phyloP scores from a whole-genome alignment of 2,797 vertebrate genomes.

The Sparus aurata region DNA sequence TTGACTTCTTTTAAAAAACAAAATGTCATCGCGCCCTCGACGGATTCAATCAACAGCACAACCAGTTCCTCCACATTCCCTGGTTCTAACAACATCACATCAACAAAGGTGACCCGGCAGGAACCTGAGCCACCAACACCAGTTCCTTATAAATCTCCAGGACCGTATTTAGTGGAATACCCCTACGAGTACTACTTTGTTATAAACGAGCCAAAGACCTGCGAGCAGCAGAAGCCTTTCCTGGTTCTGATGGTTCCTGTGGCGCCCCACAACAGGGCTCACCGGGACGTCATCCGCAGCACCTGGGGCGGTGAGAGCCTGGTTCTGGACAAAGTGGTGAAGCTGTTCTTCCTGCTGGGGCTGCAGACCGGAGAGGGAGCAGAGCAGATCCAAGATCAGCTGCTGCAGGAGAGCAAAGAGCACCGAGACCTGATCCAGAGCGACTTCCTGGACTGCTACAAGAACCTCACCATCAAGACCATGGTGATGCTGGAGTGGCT shows the following conservation, averaged over 20 bases:
- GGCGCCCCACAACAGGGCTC: conserved; percentile 27
- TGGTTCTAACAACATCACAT: background rate
- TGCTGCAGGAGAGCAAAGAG: conserved; percentile 68
- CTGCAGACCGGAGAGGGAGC: background rate
- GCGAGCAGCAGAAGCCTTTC: conserved; percentile 64
- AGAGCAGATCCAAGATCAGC: conserved; percentile 32
- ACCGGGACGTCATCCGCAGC: conserved; percentile 63
- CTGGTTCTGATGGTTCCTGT: conserved; percentile 79
- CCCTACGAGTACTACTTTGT: conserved; percentile 76
- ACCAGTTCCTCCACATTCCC: rapidly evolving
- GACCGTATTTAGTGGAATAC: conserved; percentile 72
- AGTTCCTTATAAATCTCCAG: conserved; percentile 54
- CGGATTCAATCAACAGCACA: no score
- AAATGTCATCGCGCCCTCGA: no score
- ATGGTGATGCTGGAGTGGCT: conserved; percentile 84
- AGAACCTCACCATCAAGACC: conserved; percentile 85
- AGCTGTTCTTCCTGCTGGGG: conserved; percentile 83
- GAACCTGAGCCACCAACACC: background rate
- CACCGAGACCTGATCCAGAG: conserved; percentile 80
- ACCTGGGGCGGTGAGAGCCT: conserved; percentile 83
- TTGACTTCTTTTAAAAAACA: no score
- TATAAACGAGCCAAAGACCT: conserved; percentile 76
- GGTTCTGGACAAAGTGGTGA: conserved; percentile 54
- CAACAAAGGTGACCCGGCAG: no score
- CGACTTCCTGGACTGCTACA: conserved; percentile 83